These are phyloP conservation scores for Caretta caretta DNA, from an alignment of 2,113 vertebrate species.

Conservation along the genomic window DNA sequence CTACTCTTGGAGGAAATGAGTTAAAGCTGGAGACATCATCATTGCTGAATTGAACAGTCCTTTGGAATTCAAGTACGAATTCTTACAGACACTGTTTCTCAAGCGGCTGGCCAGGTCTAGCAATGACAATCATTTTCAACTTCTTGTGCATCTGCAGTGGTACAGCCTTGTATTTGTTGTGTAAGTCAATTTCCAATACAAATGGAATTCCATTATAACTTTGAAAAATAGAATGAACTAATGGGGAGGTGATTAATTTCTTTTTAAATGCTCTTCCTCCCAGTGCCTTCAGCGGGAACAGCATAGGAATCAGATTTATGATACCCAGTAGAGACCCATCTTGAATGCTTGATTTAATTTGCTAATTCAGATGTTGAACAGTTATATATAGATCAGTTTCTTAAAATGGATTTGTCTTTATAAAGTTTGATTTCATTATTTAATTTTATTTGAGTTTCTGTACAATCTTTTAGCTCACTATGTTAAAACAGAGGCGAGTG, in stretches of 20 bases:
- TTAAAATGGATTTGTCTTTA: neutral
- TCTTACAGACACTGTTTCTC: neutral
- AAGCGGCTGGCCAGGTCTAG: neutral
- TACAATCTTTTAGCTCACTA: neutral
- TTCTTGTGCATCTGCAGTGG: neutral
- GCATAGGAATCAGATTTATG: neutral
- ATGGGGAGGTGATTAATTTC: neutral
- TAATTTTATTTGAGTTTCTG: neutral
- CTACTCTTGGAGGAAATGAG: neutral
- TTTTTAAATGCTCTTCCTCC: too few relatives aligned
- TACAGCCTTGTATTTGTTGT: neutral
- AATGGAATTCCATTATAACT: neutral
- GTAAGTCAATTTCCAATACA: neutral
- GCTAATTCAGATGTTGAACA: neutral
- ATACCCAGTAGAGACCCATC: neutral
- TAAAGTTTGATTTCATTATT: neutral
- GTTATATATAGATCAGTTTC: neutral
- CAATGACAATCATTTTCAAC: neutral
- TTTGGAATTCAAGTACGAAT: neutral
- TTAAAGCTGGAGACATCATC: neutral
- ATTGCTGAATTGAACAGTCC: neutral
- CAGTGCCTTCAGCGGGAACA: too few relatives aligned
- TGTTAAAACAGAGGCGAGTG: fast-evolving
- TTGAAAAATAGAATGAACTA: neutral
- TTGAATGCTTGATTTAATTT: neutral